phyloP scores from a whole-genome alignment of 1,140 invertebrate species.

The Centruroides vittatus region DNA sequence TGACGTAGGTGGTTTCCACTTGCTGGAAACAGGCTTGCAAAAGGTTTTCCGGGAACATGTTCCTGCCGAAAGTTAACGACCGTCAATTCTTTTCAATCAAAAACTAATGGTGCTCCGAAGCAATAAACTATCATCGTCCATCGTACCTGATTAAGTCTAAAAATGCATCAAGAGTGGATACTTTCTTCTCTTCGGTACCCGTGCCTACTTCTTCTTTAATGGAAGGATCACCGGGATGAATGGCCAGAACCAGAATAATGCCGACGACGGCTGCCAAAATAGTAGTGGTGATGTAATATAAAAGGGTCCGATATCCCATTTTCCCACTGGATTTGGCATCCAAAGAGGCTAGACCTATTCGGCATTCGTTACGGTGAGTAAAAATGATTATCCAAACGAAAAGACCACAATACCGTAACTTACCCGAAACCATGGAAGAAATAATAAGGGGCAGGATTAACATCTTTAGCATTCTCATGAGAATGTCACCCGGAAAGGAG shows the following conservation, averaged over 20 bases:
- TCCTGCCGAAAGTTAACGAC: constrained; percentile 21
- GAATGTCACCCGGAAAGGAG: constrained; percentile 34
- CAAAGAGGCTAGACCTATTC: constrained; percentile 26
- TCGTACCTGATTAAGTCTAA: constrained; percentile 42
- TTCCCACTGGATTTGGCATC: constrained; percentile 31
- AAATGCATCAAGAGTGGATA: constrained; percentile 41
- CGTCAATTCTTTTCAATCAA: too few relatives aligned
- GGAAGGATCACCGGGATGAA: constrained; percentile 33
- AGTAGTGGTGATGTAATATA: constrained; percentile 44
- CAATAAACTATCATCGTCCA: too few relatives aligned
- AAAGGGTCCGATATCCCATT: constrained; percentile 36
- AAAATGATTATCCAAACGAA: too few relatives aligned
- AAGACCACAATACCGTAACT: too few relatives aligned
- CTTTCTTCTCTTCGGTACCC: constrained; percentile 22
- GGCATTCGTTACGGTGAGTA: neutral
- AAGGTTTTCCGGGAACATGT: constrained; percentile 39
- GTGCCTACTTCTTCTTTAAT: constrained; percentile 21
- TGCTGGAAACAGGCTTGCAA: constrained; percentile 33
- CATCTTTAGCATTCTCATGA: constrained; percentile 37
- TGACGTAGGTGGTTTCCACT: constrained; percentile 22
- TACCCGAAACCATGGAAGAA: constrained; percentile 31
- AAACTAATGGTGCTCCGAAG: too few relatives aligned
- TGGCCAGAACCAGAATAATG: constrained; percentile 34
- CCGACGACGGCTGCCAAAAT: constrained; percentile 37
- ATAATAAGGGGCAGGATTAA: constrained; percentile 34